Evolutionary conservation across 1,140 invertebrate genomes (phyloP).

Genomic region (Aethina tumida): DNA sequence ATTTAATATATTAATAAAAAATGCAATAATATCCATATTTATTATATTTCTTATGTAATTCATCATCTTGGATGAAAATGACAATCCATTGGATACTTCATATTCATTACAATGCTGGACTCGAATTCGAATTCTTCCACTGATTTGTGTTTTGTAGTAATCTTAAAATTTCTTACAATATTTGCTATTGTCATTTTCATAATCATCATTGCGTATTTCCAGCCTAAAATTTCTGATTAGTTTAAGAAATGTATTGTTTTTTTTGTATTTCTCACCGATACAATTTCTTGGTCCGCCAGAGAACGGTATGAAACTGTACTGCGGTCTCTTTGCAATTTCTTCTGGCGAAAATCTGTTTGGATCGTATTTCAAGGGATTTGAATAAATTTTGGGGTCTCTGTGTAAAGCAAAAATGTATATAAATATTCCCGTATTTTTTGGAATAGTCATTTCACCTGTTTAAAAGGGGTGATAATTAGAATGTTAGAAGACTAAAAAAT

Average conservation of each 20-base stretch:
- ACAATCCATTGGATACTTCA: too few relatives aligned
- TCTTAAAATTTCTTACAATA: conserved; percentile 30
- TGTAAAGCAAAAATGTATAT: conserved; percentile 43
- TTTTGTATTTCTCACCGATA: conserved; percentile 49
- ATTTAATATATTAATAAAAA: too few relatives aligned
- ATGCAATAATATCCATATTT: too few relatives aligned
- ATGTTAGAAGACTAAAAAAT: too few relatives aligned
- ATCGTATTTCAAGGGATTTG: conserved; percentile 56
- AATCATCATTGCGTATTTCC: conserved; percentile 39
- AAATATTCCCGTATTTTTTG: conserved; percentile 14
- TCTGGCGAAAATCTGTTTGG: conserved; percentile 45
- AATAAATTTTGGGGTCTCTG: conserved; percentile 45
- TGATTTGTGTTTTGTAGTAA: conserved; percentile 11
- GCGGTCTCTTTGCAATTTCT: conserved; percentile 37
- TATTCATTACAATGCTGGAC: too few relatives aligned
- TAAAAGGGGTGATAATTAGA: too few relatives aligned
- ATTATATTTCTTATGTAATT: too few relatives aligned
- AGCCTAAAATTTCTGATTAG: too few relatives aligned
- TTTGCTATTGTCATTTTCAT: conserved; percentile 37
- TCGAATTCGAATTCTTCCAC: conserved; percentile 9
- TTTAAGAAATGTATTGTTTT: too few relatives aligned
- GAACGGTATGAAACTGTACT: conserved; percentile 52
- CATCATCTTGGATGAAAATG: too few relatives aligned
- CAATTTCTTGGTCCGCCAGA: conserved; percentile 57
- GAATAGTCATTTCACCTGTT: conserved; percentile 16